A percentile compares a stretch with the other conserved stretches of the same genome.
Evolutionary conservation across 2,888 invertebrate species (phyloP).

Genomic region (Morpho deidamia): DNA sequence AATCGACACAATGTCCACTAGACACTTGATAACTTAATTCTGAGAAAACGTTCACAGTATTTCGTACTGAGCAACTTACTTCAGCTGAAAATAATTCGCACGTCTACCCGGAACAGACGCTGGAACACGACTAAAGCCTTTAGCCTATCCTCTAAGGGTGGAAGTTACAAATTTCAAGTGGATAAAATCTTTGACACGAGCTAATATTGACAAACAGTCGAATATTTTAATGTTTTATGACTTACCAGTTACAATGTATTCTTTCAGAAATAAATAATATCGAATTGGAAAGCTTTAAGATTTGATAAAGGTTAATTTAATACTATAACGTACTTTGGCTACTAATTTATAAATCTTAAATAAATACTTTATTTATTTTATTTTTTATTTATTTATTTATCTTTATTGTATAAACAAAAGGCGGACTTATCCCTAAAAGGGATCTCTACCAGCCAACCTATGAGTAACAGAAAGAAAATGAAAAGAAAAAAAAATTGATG

Average conservation of each 20-base stretch:
- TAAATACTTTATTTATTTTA: too few relatives aligned
- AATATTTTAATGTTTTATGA: background rate
- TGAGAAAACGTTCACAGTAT: constrained; percentile 15
- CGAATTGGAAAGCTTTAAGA: background rate
- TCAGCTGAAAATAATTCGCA: constrained; percentile 24
- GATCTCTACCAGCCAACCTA: too few relatives aligned
- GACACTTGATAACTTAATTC: constrained; percentile 4
- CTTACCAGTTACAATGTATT: constrained; percentile 1
- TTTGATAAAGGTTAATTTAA: background rate
- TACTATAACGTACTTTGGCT: too few relatives aligned
- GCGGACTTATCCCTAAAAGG: too few relatives aligned
- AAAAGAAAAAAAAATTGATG: too few relatives aligned
- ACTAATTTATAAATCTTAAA: too few relatives aligned
- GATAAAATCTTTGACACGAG: constrained; percentile 23
- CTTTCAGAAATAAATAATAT: background rate
- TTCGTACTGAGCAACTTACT: constrained; percentile 36
- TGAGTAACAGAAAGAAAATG: too few relatives aligned
- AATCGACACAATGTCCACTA: constrained; percentile 3
- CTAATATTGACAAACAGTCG: constrained; percentile 17
- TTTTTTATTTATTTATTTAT: too few relatives aligned
- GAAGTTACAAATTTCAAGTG: constrained; percentile 23
- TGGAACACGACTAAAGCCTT: constrained; percentile 47
- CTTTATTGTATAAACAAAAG: too few relatives aligned
- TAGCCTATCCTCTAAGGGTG: background rate
- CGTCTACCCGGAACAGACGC: constrained; percentile 43